Conservation (phyloP, 2,113 vertebrate genomes). For the Trinectes maculatus region DNA sequence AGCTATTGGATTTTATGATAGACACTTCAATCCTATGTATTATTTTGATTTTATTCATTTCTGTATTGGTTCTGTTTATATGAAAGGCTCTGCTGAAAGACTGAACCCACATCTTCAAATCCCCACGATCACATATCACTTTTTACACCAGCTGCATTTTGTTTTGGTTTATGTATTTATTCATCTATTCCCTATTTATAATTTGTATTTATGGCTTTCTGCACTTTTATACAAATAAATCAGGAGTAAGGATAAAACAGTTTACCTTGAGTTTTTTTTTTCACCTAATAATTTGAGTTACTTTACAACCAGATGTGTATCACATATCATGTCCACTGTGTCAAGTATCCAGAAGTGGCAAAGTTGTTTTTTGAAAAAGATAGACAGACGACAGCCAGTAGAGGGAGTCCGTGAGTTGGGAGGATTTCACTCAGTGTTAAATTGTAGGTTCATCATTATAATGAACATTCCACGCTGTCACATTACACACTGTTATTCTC, state of each 20-base stretch:
- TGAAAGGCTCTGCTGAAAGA: background rate
- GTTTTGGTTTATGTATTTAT: conserved; percentile 39
- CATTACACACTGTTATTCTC: too few species aligned
- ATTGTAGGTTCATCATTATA: too few species aligned
- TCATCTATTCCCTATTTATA: conserved; percentile 48
- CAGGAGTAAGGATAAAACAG: conserved; percentile 9
- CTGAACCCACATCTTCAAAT: background rate
- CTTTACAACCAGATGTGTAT: conserved; percentile 2
- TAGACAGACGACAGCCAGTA: conserved; percentile 22
- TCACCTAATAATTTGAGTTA: background rate
- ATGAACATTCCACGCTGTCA: too few species aligned
- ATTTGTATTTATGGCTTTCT: conserved; percentile 46
- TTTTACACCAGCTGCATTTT: background rate
- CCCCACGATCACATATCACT: background rate
- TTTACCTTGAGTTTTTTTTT: background rate
- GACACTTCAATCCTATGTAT: conserved; percentile 39
- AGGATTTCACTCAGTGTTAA: too few species aligned
- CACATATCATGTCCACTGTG: background rate
- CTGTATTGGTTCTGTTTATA: background rate
- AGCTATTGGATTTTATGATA: background rate
- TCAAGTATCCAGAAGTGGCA: conserved; percentile 12
- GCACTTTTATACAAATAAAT: conserved; percentile 69
- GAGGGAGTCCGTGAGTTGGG: conserved; percentile 47
- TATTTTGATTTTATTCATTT: conserved; percentile 19
- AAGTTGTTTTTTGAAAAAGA: background rate